phyloP scores from a whole-genome alignment of 2,113 vertebrate species.

The Echinops telfairi region DNA sequence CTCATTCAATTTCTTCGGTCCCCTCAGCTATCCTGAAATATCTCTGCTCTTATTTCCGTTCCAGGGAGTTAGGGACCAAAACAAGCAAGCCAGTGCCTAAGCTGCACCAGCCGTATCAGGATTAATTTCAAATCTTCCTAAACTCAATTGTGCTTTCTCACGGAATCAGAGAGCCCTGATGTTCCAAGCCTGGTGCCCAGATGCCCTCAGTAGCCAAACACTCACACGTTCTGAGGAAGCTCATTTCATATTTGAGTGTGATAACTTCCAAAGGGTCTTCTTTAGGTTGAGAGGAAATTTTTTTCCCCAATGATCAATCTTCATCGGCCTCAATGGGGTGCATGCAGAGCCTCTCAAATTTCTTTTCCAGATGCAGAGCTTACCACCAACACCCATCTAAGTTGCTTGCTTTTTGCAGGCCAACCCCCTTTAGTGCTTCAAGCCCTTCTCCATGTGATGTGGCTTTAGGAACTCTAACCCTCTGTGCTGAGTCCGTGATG shows the following conservation, averaged over 20 bases:
- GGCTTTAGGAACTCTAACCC: not conserved
- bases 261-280: not conserved
- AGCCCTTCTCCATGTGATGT: not conserved
- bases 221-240: not conserved
- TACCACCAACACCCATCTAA: not conserved
- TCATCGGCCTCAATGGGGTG: not conserved
- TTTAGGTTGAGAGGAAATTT: conserved; percentile 1
- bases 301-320: not conserved
- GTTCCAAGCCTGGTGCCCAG: not conserved
- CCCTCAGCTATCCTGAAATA: conserved; percentile 31
- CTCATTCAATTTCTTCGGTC: not conserved
- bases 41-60: not conserved
- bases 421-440: not conserved
- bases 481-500: not conserved
- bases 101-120: not conserved
- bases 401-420: not conserved
- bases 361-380: conserved; percentile 3
- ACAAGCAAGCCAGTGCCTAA: not conserved
- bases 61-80: not conserved
- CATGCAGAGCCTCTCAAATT: not conserved
- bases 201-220: not conserved
- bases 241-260: not conserved
- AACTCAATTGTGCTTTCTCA: conserved; percentile 25
- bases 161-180: not conserved
- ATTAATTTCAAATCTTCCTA: conserved; percentile 29